phyloP scores from a whole-genome alignment of 2,113 vertebrate genomes.

The Glaucidium brasilianum region DNA sequence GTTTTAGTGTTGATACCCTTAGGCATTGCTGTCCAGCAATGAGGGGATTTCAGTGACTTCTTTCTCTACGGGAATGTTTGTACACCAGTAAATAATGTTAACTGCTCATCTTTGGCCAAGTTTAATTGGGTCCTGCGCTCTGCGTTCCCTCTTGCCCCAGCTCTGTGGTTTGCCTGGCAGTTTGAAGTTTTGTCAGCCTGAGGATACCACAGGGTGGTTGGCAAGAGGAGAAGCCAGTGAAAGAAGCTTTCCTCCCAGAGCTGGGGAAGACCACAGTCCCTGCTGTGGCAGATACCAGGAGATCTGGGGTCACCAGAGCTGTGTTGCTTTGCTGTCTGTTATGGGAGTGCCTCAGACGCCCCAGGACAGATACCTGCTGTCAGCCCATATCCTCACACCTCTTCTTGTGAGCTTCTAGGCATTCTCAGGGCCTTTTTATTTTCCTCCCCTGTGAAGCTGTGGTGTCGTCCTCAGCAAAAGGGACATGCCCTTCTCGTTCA shows the following conservation, averaged over 20 bases:
- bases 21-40: neutral
- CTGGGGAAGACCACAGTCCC: neutral
- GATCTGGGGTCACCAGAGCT: neutral
- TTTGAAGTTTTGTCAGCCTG: neutral
- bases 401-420: neutral
- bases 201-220: neutral
- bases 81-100: constrained; percentile 23
- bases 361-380: neutral
- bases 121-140: neutral
- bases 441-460: neutral
- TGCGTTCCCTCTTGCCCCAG: neutral
- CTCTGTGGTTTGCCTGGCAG: neutral
- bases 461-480: neutral
- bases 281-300: neutral
- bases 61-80: neutral
- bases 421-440: neutral
- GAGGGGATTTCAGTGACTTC: neutral
- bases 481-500: neutral
- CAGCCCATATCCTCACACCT: neutral
- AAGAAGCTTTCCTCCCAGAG: neutral
- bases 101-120: neutral
- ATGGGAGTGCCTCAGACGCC: neutral
- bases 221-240: neutral
- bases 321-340: neutral
- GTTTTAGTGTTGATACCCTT: neutral